A percentile compares a stretch with the other conserved stretches of the same genome.
These are phyloP conservation scores for Cynopterus brachyotis DNA, from an alignment of 2,113 vertebrate species.

Conservation along the genomic window DNA sequence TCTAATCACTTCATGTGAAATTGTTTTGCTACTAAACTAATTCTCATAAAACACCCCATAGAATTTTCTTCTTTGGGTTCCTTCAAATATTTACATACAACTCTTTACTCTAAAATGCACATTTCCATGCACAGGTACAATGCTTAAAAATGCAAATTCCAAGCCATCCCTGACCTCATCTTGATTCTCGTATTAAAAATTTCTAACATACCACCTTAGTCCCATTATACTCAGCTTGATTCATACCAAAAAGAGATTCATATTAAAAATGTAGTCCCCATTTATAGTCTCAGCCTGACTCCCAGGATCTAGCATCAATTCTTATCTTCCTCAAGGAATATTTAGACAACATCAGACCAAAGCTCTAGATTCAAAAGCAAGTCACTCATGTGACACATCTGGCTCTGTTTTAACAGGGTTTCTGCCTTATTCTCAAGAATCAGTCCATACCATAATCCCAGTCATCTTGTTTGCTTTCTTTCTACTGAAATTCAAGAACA, in stretches of 20 bases:
- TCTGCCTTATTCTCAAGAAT: background rate
- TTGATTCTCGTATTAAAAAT: background rate
- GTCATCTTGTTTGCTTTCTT: conserved; percentile 18
- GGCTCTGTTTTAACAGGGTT: background rate
- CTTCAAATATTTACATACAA: background rate
- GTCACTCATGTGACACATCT: background rate
- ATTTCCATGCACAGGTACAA: background rate
- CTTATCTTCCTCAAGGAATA: background rate
- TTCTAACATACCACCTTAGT: background rate
- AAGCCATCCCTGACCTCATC: background rate
- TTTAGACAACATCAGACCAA: background rate
- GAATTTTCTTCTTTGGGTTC: background rate
- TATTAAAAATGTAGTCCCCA: background rate
- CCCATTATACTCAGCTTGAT: background rate
- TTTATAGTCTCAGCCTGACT: background rate
- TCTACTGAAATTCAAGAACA: conserved; percentile 54
- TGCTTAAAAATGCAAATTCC: conserved; percentile 17
- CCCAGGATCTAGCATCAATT: background rate
- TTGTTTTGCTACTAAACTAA: background rate
- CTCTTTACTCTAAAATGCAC: background rate
- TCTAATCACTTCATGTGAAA: background rate
- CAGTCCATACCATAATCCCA: background rate
- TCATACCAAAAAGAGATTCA: background rate
- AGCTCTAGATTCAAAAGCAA: background rate
- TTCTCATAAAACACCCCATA: background rate